phyloP scores from a whole-genome alignment of 2,888 invertebrate genomes.

The Liopterus haemorrhoidalis region DNA sequence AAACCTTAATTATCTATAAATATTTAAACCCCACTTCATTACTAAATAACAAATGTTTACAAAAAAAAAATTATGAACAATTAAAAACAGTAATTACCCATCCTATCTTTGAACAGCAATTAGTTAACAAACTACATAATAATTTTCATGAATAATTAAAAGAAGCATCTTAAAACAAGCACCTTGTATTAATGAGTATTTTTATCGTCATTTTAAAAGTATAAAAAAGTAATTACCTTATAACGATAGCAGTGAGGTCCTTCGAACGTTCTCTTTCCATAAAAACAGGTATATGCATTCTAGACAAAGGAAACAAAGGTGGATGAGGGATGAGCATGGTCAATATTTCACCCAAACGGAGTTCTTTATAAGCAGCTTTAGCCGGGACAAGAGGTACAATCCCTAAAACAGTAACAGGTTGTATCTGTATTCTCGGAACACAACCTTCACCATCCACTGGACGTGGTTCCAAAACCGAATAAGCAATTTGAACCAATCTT shows the following conservation, averaged over 20 bases:
- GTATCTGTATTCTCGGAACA: slow-evolving; percentile 67
- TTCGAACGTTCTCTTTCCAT: slow-evolving; percentile 65
- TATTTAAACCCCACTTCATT: no score
- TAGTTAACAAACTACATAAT: no score
- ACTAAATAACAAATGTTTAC: no score
- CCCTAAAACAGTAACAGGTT: slow-evolving; percentile 53
- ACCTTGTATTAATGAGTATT: neutral
- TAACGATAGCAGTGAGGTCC: slow-evolving; percentile 69
- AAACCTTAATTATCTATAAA: no score
- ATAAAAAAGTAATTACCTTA: slow-evolving; percentile 58
- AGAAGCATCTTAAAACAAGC: no score
- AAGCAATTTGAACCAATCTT: slow-evolving; percentile 72
- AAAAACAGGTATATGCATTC: slow-evolving; percentile 86
- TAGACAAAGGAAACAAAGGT: slow-evolving; percentile 82
- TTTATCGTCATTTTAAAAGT: neutral
- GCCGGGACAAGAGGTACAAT: slow-evolving; percentile 69
- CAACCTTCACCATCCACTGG: slow-evolving; percentile 60
- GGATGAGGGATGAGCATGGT: slow-evolving; percentile 82
- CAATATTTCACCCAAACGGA: slow-evolving; percentile 75
- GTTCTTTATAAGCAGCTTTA: slow-evolving; percentile 74
- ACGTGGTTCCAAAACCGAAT: slow-evolving; percentile 81
- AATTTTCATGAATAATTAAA: no score
- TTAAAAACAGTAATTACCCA: no score
- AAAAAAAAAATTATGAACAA: no score
- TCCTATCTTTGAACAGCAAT: no score